These are phyloP conservation scores for Dasypolia templi DNA, from an alignment of 2,888 invertebrate genomes.

Conservation along the genomic window DNA sequence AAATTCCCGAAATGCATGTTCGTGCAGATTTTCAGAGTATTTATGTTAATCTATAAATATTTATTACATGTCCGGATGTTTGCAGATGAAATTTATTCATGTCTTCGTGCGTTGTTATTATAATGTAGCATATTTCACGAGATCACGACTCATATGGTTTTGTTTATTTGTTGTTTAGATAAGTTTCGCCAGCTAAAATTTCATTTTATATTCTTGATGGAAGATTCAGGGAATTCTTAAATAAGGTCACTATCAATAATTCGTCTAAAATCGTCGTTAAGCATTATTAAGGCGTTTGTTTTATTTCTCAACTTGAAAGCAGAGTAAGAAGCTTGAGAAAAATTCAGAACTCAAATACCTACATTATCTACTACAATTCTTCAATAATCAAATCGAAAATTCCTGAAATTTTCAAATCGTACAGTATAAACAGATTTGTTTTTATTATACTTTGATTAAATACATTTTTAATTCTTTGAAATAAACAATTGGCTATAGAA, in stretches of 20 bases:
- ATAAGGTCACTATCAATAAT: not conserved
- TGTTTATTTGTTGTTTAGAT: slow-evolving; percentile 2
- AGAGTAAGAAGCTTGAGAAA: slow-evolving; percentile 8
- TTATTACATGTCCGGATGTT: slow-evolving; percentile 12
- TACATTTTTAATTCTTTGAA: not conserved
- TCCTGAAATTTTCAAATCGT: not conserved
- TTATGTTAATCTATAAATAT: slow-evolving; percentile 10
- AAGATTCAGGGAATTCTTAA: not conserved
- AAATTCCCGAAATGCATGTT: not conserved
- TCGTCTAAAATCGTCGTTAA: not conserved
- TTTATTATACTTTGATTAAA: not conserved
- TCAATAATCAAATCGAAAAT: not conserved
- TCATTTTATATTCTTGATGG: not conserved
- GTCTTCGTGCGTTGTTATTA: not conserved
- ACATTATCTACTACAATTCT: not conserved
- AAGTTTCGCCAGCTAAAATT: not conserved
- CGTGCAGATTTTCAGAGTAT: not conserved
- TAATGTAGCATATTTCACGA: not conserved
- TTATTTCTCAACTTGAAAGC: slow-evolving; percentile 3
- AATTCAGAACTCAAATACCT: not conserved
- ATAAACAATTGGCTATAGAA: not conserved
- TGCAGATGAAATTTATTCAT: not conserved
- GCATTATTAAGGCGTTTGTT: slow-evolving; percentile 1
- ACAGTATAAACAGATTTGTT: not conserved
- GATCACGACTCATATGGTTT: not conserved